phyloP scores from a whole-genome alignment of 2,797 vertebrate genomes.

The Synanceia verrucosa region DNA sequence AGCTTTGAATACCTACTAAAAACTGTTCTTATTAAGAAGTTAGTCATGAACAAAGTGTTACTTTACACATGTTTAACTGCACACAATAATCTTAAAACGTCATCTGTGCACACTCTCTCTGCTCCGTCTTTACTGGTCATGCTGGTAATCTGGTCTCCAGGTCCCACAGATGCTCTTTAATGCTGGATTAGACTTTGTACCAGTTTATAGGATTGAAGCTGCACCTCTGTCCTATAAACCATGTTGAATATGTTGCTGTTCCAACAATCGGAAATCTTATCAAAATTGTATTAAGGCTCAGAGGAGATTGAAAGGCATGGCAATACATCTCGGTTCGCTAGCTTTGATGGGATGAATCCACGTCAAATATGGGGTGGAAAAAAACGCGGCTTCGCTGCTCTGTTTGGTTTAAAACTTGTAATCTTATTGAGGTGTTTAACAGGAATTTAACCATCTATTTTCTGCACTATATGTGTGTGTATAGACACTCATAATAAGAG shows the following conservation, averaged over 20 bases:
- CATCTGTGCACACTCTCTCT: not conserved
- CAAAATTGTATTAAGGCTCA: conserved; percentile 66
- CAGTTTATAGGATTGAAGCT: conserved; percentile 69
- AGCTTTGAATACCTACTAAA: conserved; percentile 17
- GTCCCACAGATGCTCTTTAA: conserved; percentile 48
- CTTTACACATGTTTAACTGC: not conserved
- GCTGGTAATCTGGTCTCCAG: conserved; percentile 57
- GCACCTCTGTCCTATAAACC: conserved; percentile 66
- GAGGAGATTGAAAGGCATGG: conserved; percentile 43
- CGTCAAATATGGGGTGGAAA: not conserved
- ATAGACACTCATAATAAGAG: too few relatives aligned
- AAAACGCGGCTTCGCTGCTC: not conserved
- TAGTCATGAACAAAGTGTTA: not conserved
- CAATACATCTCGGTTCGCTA: conserved; percentile 22
- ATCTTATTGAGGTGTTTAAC: too few relatives aligned
- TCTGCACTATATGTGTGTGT: too few relatives aligned
- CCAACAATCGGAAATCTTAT: conserved; percentile 72
- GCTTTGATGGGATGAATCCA: conserved; percentile 34
- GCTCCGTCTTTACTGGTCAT: conserved; percentile 18
- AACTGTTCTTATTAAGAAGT: not conserved
- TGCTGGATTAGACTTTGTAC: conserved; percentile 68
- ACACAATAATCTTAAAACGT: not conserved
- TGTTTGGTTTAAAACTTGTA: not conserved
- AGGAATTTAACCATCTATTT: too few relatives aligned
- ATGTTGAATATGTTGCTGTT: conserved; percentile 75